These are phyloP conservation scores for Tetrapedia diversipes DNA, from an alignment of 2,888 invertebrate genomes.

Conservation along the genomic window DNA sequence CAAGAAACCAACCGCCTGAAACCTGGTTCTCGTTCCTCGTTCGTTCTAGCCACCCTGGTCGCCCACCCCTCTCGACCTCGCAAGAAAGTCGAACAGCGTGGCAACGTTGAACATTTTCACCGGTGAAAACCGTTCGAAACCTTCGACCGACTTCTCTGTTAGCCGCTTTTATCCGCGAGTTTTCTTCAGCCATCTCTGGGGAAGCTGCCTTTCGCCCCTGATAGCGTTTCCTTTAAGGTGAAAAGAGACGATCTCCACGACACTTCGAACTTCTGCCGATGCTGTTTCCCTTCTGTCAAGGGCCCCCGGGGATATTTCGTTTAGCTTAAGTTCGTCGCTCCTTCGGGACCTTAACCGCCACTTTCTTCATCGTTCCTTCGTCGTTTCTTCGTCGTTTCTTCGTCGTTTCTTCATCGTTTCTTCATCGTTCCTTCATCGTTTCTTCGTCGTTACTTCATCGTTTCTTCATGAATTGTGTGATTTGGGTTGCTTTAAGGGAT, in stretches of 20 bases:
- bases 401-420: not conserved
- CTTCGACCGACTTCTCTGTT: slow-evolving; percentile 6
- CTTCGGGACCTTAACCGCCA: slow-evolving; percentile 22
- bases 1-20: not conserved
- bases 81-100: slow-evolving; percentile 6
- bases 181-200: not conserved
- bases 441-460: too few species aligned
- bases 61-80: not conserved
- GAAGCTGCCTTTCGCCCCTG: not conserved
- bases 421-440: slow-evolving; percentile 2
- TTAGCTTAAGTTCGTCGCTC: slow-evolving; percentile 41
- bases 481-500: too few species aligned
- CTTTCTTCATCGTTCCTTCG: slow-evolving; percentile 19
- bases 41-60: not conserved
- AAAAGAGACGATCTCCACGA: slow-evolving; percentile 20
- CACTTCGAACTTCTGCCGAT: slow-evolving; percentile 28
- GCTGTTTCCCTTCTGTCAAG: slow-evolving; percentile 32
- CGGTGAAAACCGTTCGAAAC: not conserved
- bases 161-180: not conserved
- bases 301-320: slow-evolving; percentile 42
- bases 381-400: not conserved
- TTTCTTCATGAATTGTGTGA: too few species aligned
- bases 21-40: not conserved
- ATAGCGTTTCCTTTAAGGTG: not conserved
- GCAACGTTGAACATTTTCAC: slow-evolving; percentile 12